A percentile compares a stretch with the other conserved stretches of the same genome.
These are phyloP conservation scores for Turritopsis rubra DNA, from an alignment of 30 jellyfish, hydroid and myxozoan genomes.

Conservation along the genomic window DNA sequence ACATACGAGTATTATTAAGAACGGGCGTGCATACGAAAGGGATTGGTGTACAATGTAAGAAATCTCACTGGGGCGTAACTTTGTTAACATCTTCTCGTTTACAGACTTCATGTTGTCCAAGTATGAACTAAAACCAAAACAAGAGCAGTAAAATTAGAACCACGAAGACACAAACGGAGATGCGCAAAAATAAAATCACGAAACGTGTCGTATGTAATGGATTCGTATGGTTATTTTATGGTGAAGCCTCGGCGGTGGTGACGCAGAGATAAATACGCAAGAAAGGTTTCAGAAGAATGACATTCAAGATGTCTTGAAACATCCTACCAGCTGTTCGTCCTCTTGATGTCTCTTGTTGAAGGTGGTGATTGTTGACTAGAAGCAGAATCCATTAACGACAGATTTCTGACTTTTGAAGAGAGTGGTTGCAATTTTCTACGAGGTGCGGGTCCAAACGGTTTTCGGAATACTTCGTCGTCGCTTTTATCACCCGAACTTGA, in stretches of 20 bases:
- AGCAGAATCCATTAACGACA: background rate
- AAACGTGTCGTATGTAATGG: too few species aligned
- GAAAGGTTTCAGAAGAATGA: too few species aligned
- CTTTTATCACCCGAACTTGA: conserved; percentile 24
- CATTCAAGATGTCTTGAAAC: too few species aligned
- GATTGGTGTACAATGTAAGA: background rate
- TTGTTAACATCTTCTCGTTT: conserved; percentile 13
- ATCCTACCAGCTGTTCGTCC: conserved; percentile 32
- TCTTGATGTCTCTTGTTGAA: conserved; percentile 18
- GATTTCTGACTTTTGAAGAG: background rate
- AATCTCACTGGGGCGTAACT: conserved; percentile 27
- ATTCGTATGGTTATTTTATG: too few species aligned
- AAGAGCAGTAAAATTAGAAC: background rate
- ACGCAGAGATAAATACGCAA: too few species aligned
- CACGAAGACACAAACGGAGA: background rate
- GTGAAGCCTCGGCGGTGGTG: too few species aligned
- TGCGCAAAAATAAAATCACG: background rate
- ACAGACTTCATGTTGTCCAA: conserved; percentile 23
- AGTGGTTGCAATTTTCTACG: conserved; percentile 19
- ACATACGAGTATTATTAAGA: background rate
- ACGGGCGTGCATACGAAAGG: background rate
- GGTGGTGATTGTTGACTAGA: background rate
- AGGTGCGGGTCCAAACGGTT: conserved; percentile 45
- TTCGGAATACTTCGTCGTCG: conserved; percentile 62
- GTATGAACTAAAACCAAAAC: conserved; percentile 10